Evolutionary conservation across 2,888 invertebrate species (phyloP), one percentile per base, ranked within the genome.

Genomic region (Hyppa rectilinea): DNA sequence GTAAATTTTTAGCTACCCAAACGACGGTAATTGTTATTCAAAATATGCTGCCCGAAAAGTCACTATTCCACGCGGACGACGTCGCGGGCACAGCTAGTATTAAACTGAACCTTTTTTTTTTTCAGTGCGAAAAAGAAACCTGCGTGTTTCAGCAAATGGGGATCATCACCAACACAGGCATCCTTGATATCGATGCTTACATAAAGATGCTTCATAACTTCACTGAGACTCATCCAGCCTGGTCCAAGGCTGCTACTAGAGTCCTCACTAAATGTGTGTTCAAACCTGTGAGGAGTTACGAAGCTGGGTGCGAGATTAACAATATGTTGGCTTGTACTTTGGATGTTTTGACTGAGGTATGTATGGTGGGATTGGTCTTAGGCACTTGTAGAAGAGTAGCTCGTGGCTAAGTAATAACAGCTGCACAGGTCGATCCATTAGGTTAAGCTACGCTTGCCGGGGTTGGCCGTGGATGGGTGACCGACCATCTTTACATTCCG

Each of bases 271-370:
- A 91, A 17, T 96, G 95, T 43, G 78, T 95, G 17, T 85, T 76
- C 2, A 92, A 87, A 64, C 87, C 89, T 0, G 55, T 67, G 0
- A 31, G 67, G 1, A 89, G 87, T 0, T 94, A 94, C 53, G 87
- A 87, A 0, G 88, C 83, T 1, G 90, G 87, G 0, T 95, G 95
- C 68, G 90, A 93, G 65, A 92, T 96, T 6, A 95, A 95, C 56
- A 91, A 89, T 14, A 64, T 96, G 0, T 64, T 95, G 45, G 88
- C 90, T 23, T 96, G 95, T 47, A 92, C 93, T 2, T 88, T 94
- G 36, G 95, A 95, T 84, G 90, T 95, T 0, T 83, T 95, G 3
- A 89, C 92, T 66, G 95, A 95, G 92, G 95, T 95, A 81, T 83
- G 85, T 71, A 29, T 31, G 17, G 4, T 29, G 7, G 26, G 3